Conservation (phyloP, 2,113 vertebrate genomes). For the Hydropotes inermis region DNA sequence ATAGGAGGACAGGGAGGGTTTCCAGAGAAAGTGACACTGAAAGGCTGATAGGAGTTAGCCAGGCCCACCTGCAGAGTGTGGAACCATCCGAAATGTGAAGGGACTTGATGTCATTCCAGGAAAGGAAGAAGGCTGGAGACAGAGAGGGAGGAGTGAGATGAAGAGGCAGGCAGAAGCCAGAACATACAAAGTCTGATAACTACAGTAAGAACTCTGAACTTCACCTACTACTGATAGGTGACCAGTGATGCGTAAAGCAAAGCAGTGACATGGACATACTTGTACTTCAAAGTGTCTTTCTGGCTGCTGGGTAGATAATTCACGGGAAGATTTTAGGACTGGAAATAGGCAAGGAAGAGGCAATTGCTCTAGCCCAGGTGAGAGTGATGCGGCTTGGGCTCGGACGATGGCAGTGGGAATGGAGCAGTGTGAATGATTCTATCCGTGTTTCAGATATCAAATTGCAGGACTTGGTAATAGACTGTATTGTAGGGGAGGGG, state of each 20-base stretch:
- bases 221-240: background rate
- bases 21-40: background rate
- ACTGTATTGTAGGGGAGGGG: background rate
- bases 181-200: background rate
- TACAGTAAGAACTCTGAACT: background rate
- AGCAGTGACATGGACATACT: background rate
- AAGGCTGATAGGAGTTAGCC: background rate
- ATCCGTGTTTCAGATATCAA: background rate
- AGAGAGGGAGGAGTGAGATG: background rate
- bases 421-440: background rate
- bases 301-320: background rate
- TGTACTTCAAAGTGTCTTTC: background rate
- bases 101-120: background rate
- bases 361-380: background rate
- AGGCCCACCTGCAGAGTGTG: background rate
- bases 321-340: background rate
- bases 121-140: background rate
- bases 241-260: background rate
- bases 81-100: background rate
- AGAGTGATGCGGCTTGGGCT: background rate
- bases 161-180: background rate
- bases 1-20: background rate
- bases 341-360: background rate
- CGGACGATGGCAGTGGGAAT: background rate
- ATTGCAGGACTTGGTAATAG: background rate